These are phyloP conservation scores for Esperia sulphurella DNA, from an alignment of 2,888 invertebrate genomes.

Conservation along the genomic window DNA sequence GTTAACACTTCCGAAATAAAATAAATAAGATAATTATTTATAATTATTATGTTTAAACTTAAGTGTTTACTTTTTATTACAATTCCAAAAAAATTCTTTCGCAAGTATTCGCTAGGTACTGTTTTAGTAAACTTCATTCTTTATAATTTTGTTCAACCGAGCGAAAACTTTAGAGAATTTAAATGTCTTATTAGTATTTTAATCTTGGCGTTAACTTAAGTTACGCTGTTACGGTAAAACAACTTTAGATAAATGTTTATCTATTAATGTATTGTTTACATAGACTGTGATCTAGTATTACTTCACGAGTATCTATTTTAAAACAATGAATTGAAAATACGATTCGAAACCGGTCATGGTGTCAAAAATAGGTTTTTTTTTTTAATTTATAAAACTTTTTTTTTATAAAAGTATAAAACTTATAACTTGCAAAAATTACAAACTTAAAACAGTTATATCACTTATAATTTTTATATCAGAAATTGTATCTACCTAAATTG, in stretches of 20 bases:
- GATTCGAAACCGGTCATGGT: neutral
- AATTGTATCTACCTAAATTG: too few species aligned
- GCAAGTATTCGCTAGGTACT: too few species aligned
- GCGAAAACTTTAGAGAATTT: constrained; percentile 23
- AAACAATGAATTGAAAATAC: constrained; percentile 28
- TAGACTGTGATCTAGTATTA: constrained; percentile 78
- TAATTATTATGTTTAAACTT: too few species aligned
- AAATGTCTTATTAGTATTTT: constrained; percentile 37
- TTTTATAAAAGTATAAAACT: neutral
- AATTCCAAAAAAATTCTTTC: too few species aligned
- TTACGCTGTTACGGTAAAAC: constrained; percentile 52
- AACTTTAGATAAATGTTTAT: constrained; percentile 59
- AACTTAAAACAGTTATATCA: too few species aligned
- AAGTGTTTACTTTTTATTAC: too few species aligned
- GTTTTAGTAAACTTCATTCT: neutral
- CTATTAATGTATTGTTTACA: constrained; percentile 67
- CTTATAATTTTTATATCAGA: too few species aligned
- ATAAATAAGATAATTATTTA: too few species aligned
- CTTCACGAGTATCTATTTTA: constrained; percentile 74
- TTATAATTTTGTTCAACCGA: constrained; percentile 9
- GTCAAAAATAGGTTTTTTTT: neutral
- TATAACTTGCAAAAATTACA: neutral
- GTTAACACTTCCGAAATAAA: neutral
- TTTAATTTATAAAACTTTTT: neutral
- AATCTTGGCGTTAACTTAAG: constrained; percentile 53